Evolutionary conservation across 2,797 vertebrate genomes (phyloP), one percentile per base, ranked within the genome.

Genomic region (Geotria australis): DNA sequence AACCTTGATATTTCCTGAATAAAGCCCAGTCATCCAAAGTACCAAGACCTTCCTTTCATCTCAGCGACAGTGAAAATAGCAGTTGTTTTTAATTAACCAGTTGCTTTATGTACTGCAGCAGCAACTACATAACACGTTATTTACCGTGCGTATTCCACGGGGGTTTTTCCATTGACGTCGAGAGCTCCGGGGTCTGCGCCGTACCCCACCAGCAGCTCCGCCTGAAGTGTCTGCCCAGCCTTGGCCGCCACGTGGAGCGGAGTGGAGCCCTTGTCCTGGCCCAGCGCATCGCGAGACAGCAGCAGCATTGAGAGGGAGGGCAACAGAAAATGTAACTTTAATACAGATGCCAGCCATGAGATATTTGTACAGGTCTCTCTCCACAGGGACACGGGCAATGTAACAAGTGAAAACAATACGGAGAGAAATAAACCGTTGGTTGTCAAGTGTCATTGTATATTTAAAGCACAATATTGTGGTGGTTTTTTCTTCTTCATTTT

Each of bases 111-210:
- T 38, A 38, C 24, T 38, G 24, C 38, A 38, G 24, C 24, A 38
- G 24, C 24, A 38, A 38, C 24, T 24, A 38, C 38, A 2, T 38
- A 38, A 4, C 24, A 38, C 38, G 38, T 38, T 1, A 38, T 38
- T 38, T 38, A 96, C 89, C 88, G 83, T 61, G 85, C 83, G 3
- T 88, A 94, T 65, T 95, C 86, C 51, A 95, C 89, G 45, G 89
- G 89, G 7, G 86, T 95, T 60, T 85, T 80, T 48, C 83, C 86
- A 0, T 96, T 95, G 59, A 94, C 77, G 10, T 96, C 89, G 0
- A 83, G 88, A 0, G 89, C 85, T 11, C 89, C 89, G 0, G 89
- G 89, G 63, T 95, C 89, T 0, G 88, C 86, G 1, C 89, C 89
- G 0, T 94, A 94, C 4, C 95, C 86, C 46, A 95, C 83, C 4